Base-by-base conservation (phyloP, 2,797 vertebrate genomes). In the Huso huso region DNA sequence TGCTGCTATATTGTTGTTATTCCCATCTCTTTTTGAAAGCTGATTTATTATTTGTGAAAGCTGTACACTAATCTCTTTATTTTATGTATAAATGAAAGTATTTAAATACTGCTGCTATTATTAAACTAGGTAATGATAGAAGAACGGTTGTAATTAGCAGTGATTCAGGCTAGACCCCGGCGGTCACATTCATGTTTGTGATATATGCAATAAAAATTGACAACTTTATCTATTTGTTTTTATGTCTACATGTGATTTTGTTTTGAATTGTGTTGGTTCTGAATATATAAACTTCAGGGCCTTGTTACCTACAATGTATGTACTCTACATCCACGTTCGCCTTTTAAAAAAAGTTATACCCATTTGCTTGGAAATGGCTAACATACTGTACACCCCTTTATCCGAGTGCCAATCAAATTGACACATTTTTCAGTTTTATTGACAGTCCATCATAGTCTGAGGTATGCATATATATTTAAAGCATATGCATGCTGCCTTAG, bases 51-150 rank as follows among this genome's bases (percentile, higher is more conserved):
- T 88, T 90, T 90, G 88, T 92, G 87, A 85, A 86, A 88, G 81
- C 83, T 91, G 88, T 91, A 95, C 93, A 96, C 95, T 96, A 97
- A 95, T 92, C 89, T 90, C 84, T 89, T 92, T 92, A 89, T 94
- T 87, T 83, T 86, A 91, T 92, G 88, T 91, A 88, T 86, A 86
- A 92, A 89, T 91, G 82, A 87, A 84, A 89, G 84, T 92, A 91
- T 89, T 90, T 91, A 90, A 92, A 83, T 87, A 90, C 88, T 87
- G 76, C 76, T 83, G 80, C 79, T 71, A 67, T 78, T 75, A 73
- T 74, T 72, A 70, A 77, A 64, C 66, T 71, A 74, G 68, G 85
- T 89, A 82, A 71, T 79, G 81, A 82, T 67, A 52, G 66, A 72
- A 71, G 89, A 84, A 87, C 84, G 83, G 87, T 84, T 88, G 82